Conservation (phyloP, 2,888 invertebrate species). For the Incurvaria masculella region DNA sequence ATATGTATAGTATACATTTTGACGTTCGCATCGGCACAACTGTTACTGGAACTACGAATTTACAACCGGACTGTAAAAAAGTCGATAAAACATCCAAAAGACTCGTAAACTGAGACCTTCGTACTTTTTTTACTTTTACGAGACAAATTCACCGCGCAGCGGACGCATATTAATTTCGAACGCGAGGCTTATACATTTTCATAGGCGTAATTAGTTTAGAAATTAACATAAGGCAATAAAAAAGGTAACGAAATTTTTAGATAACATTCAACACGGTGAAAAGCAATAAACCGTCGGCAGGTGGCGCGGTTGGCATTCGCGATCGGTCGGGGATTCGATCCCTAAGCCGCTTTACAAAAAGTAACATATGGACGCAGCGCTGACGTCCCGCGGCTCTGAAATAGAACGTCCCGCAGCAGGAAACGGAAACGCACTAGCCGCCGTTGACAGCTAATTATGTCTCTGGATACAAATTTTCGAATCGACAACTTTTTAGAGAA, state of each 20-base stretch:
- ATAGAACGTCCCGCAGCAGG: conserved; percentile 43
- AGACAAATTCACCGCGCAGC: conserved; percentile 41
- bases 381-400: conserved; percentile 38
- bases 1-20: conserved; percentile 35
- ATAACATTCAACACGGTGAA: conserved; percentile 39
- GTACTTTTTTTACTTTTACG: conserved; percentile 28
- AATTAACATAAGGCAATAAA: conserved; percentile 56
- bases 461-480: conserved; percentile 41
- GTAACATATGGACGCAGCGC: neutral
- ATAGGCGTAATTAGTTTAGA: conserved; percentile 53
- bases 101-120: conserved; percentile 41
- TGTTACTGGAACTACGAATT: conserved; percentile 27
- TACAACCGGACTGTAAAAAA: conserved; percentile 16
- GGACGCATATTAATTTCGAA: conserved; percentile 44
- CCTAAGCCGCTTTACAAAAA: neutral
- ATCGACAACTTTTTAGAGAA: conserved; percentile 40
- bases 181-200: conserved; percentile 49
- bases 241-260: conserved; percentile 51
- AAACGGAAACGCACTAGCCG: conserved; percentile 45
- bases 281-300: conserved; percentile 41
- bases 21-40: conserved; percentile 36
- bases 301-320: conserved; percentile 23
- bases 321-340: no score
- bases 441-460: conserved; percentile 54
- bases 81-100: conserved; percentile 30